These are phyloP conservation scores for Ancistrus triradiatus DNA, from an alignment of 2,113 vertebrate species.

Conservation along the genomic window DNA sequence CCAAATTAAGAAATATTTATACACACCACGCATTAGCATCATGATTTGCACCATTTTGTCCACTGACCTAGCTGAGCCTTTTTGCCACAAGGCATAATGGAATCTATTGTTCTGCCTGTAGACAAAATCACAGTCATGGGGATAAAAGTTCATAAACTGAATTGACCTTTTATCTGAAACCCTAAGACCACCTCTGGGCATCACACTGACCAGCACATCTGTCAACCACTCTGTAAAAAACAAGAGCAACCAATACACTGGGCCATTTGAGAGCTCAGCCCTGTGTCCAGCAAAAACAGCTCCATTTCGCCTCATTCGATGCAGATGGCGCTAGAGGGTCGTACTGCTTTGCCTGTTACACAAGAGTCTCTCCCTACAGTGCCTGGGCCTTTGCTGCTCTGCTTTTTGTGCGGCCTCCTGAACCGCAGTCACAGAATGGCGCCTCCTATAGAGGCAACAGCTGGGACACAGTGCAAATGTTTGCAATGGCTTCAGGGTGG, in stretches of 20 bases:
- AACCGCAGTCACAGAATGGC: conserved; percentile 75
- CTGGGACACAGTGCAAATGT: conserved; percentile 67
- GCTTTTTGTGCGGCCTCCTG: conserved; percentile 53
- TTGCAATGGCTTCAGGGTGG: conserved; percentile 81
- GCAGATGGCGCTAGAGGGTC: conserved; percentile 82
- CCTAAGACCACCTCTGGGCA: neutral
- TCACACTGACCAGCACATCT: conserved; percentile 22
- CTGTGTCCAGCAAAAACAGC: conserved; percentile 6
- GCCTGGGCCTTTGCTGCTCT: conserved; percentile 60
- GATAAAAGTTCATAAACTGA: conserved; percentile 24
- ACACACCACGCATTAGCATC: too few relatives aligned
- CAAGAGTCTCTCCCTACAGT: conserved; percentile 65
- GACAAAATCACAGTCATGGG: too few relatives aligned
- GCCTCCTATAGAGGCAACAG: conserved; percentile 88
- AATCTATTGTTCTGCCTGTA: neutral
- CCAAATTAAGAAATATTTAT: too few relatives aligned
- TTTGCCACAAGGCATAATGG: neutral
- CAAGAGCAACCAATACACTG: neutral
- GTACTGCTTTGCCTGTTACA: conserved; percentile 62
- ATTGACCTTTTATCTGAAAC: neutral
- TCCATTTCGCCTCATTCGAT: conserved; percentile 50
- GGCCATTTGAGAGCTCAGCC: conserved; percentile 26
- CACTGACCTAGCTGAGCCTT: too few relatives aligned
- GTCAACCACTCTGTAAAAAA: conserved; percentile 8
- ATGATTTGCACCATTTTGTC: too few relatives aligned